Evolutionary conservation across 2,888 invertebrate genomes (phyloP).

Genomic region (Sepioteuthis lessoniana): DNA sequence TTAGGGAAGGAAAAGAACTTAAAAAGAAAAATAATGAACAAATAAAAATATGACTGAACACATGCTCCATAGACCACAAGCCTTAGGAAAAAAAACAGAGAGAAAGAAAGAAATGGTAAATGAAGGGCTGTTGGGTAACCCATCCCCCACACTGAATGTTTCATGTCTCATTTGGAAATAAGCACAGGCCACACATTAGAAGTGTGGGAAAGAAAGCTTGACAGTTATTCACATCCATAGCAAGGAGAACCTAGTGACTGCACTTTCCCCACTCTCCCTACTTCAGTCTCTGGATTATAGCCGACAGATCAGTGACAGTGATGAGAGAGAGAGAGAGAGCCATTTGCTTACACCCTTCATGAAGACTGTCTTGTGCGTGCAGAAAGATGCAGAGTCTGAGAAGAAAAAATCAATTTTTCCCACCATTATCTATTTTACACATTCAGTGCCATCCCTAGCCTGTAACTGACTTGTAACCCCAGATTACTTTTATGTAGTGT

Average conservation of each 20-base stretch:
- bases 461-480: background rate
- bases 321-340: background rate
- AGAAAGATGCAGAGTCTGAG: background rate
- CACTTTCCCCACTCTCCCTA: background rate
- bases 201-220: background rate
- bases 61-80: no score
- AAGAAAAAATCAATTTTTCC: background rate
- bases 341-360: background rate
- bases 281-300: background rate
- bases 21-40: background rate
- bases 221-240: constrained; percentile 16
- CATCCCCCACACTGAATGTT: background rate
- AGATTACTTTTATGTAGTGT: background rate
- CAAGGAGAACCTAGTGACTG: background rate
- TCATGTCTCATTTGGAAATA: background rate
- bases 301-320: background rate
- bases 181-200: background rate
- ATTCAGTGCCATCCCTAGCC: background rate
- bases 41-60: background rate
- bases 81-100: no score
- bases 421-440: background rate
- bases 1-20: background rate
- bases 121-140: background rate
- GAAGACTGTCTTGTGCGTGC: background rate
- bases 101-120: no score